A percentile compares a stretch with the other conserved stretches of the same genome.
phyloP scores from a whole-genome alignment of 2,888 invertebrate genomes.

The Tipula confusa region DNA sequence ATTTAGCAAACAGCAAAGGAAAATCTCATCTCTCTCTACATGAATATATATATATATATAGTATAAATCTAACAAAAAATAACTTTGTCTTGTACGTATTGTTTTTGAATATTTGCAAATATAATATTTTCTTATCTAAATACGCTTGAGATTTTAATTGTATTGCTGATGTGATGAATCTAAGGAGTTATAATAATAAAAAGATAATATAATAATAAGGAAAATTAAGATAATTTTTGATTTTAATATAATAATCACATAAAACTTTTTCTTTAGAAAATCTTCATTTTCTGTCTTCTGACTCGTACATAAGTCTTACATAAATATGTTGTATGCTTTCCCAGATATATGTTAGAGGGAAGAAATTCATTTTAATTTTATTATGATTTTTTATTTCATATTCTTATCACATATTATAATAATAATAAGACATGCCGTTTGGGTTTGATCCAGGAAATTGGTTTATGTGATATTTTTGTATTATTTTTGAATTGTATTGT shows the following conservation, averaged over 20 bases:
- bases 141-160: constrained; percentile 20
- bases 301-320: not conserved
- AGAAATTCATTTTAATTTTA: not conserved
- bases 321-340: not conserved
- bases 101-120: not conserved
- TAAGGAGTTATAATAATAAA: not conserved
- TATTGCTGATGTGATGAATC: not conserved
- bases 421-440: constrained; percentile 12
- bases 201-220: not conserved
- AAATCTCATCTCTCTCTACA: too few species aligned
- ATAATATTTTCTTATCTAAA: not conserved
- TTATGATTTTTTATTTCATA: not conserved
- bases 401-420: constrained; percentile 25
- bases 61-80: not conserved
- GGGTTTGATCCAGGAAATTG: not conserved
- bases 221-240: constrained; percentile 20
- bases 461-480: constrained; percentile 12
- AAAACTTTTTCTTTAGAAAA: not conserved
- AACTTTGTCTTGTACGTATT: not conserved
- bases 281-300: not conserved
- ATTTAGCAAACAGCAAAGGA: not conserved
- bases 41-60: too few species aligned
- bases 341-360: not conserved
- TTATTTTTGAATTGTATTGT: too few species aligned
- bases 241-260: constrained; percentile 14